Base-by-base conservation (phyloP, 2,888 invertebrate genomes). In the Prenolepis imparis region DNA sequence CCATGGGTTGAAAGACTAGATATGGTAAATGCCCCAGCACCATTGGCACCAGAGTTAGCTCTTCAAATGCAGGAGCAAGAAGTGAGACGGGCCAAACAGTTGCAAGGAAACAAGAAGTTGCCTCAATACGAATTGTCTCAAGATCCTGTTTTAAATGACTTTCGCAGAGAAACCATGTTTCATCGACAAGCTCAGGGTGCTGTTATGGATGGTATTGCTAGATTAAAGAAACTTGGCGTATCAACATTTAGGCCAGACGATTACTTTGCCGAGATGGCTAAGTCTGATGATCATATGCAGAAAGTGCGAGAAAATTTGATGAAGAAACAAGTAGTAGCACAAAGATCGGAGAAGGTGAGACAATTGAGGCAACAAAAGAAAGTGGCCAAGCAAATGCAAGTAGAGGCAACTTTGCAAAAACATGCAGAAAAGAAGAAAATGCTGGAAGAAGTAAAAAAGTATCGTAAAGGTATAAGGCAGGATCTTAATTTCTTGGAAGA, bases 211-310 rank as follows among this genome's bases (percentile, higher is more conserved):
- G 98, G 97, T 0, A 96, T 99, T 32, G 96, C 97, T 66, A 96
- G 96, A 88, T 95, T 99, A 11, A 97, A 98, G 85, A 96, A 96
- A 57, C 94, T 98, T 6, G 97, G 97, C 28, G 95, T 99, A 67
- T 95, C 96, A 0, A 99, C 98, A 0, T 97, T 96, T 92, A 96
- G 97, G 72, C 99, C 99, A 0, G 98, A 98, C 81, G 99, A 99
- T 95, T 99, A 99, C 95, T 99, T 99, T 95, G 99, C 99, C 0
- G 98, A 99, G 96, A 99, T 99, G 99, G 98, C 98, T 0, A 99
- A 99, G 95, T 96, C 98, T 18, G 99, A 99, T 95, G 97, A 96
- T 48, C 99, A 99, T 92, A 99, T 99, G 99, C 98, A 99, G 92
- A 99, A 98, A 95, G 97, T 99, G 0, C 96, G 98, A 68, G 96